Evolutionary conservation across 1,140 invertebrate species (phyloP).

Genomic region (Schlechtendalia chinensis): DNA sequence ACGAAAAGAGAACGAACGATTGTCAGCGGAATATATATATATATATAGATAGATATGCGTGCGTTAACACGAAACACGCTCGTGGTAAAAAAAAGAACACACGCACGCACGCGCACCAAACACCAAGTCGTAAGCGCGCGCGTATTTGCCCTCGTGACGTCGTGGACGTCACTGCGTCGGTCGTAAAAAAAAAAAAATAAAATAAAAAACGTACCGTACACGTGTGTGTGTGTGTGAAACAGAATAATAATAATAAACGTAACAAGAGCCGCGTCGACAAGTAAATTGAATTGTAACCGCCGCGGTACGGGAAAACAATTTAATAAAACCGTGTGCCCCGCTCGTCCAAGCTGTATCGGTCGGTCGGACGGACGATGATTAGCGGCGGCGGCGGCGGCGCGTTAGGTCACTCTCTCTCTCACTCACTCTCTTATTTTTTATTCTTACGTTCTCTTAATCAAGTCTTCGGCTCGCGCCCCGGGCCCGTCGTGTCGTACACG

Average conservation of each 20-base stretch:
- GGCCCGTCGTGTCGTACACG: background rate
- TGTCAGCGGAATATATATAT: background rate
- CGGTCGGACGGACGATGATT: conserved; percentile 9
- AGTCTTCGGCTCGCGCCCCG: too few species aligned
- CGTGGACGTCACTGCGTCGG: too few species aligned
- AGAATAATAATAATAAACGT: background rate
- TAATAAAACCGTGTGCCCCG: conserved; percentile 23
- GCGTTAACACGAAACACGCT: background rate
- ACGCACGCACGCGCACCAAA: too few species aligned
- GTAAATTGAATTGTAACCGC: conserved; percentile 31
- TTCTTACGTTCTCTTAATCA: conserved; percentile 30
- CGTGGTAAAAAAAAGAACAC: too few species aligned
- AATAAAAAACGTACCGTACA: too few species aligned
- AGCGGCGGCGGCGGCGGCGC: background rate
- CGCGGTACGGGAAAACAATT: conserved; percentile 2
- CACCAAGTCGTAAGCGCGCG: too few species aligned
- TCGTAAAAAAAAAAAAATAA: too few species aligned
- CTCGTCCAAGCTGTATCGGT: conserved; percentile 8
- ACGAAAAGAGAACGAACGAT: too few species aligned
- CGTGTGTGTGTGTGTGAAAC: too few species aligned
- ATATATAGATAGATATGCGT: background rate
- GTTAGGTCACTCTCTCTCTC: background rate
- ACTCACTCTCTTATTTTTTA: background rate
- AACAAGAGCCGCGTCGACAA: conserved; percentile 2
- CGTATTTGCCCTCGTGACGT: too few species aligned